phyloP scores from a whole-genome alignment of 92 coral and sea anemone genomes.

The Blastomussa wellsi region DNA sequence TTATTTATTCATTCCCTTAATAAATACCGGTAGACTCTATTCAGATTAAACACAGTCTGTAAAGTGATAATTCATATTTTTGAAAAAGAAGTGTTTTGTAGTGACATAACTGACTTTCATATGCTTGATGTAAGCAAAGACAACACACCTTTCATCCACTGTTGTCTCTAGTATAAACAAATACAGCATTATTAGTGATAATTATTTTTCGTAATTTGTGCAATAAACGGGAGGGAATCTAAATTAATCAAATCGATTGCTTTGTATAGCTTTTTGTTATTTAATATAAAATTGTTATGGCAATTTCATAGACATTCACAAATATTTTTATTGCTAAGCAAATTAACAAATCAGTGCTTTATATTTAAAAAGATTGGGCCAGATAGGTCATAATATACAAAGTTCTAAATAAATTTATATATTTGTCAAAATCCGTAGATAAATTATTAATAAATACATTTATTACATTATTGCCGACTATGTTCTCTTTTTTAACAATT shows the following conservation, averaged over 20 bases:
- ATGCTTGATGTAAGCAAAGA: too few relatives aligned
- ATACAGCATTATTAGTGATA: neutral
- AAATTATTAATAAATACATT: neutral
- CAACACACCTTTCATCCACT: too few relatives aligned
- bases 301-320: neutral
- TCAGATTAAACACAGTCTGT: too few relatives aligned
- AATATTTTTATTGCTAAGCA: neutral
- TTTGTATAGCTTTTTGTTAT: neutral
- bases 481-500: neutral
- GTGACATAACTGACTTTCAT: too few relatives aligned
- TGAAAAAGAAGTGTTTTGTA: too few relatives aligned
- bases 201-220: neutral
- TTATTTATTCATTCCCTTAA: too few relatives aligned
- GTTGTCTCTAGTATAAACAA: too few relatives aligned
- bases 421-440: neutral
- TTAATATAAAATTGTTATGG: too few relatives aligned
- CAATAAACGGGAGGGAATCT: neutral
- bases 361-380: neutral
- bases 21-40: too few relatives aligned
- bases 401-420: neutral
- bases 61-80: too few relatives aligned
- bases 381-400: neutral
- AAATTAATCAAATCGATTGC: neutral
- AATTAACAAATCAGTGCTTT: neutral
- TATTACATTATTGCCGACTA: neutral